These are phyloP conservation scores for Parasteatoda tepidariorum DNA, from an alignment of 1,140 invertebrate genomes.

Conservation along the genomic window DNA sequence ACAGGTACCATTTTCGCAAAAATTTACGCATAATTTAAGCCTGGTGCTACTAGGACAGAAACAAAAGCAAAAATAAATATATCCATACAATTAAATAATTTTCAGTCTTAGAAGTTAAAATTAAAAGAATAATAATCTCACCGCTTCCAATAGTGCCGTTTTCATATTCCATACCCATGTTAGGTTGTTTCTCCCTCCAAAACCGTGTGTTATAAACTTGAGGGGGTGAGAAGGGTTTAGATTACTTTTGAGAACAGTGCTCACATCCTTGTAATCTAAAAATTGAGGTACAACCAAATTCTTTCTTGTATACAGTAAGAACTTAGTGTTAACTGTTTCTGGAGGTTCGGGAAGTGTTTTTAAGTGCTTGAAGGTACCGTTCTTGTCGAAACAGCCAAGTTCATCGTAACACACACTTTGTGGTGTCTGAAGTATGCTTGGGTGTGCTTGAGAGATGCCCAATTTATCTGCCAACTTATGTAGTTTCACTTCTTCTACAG, in stretches of 20 bases:
- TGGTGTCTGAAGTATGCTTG: not conserved
- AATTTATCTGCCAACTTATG: not conserved
- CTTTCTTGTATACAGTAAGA: slow-evolving; percentile 70
- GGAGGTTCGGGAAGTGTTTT: slow-evolving; percentile 81
- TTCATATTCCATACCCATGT: slow-evolving; percentile 94
- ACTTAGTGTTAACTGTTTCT: slow-evolving; percentile 79
- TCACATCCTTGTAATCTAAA: slow-evolving; percentile 64
- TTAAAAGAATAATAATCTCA: too few relatives aligned
- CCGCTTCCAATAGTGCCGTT: slow-evolving; percentile 85
- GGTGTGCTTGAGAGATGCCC: not conserved
- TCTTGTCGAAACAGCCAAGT: slow-evolving; percentile 91
- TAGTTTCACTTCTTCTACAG: slow-evolving; percentile 12
- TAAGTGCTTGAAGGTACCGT: slow-evolving; percentile 89
- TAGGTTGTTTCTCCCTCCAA: slow-evolving; percentile 87
- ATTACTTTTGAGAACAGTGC: slow-evolving; percentile 7
- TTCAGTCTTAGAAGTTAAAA: too few relatives aligned
- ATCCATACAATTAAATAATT: too few relatives aligned
- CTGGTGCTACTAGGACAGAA: too few relatives aligned
- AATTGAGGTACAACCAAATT: slow-evolving; percentile 65
- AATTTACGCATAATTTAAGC: too few relatives aligned
- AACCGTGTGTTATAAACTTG: slow-evolving; percentile 93
- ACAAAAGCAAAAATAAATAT: too few relatives aligned
- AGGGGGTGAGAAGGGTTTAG: slow-evolving; percentile 64
- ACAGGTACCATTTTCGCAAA: too few relatives aligned
- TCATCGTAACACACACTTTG: slow-evolving; percentile 84